Evolutionary conservation across 1,140 invertebrate genomes (phyloP).

Genomic region (Lepidotrigona ventralis): DNA sequence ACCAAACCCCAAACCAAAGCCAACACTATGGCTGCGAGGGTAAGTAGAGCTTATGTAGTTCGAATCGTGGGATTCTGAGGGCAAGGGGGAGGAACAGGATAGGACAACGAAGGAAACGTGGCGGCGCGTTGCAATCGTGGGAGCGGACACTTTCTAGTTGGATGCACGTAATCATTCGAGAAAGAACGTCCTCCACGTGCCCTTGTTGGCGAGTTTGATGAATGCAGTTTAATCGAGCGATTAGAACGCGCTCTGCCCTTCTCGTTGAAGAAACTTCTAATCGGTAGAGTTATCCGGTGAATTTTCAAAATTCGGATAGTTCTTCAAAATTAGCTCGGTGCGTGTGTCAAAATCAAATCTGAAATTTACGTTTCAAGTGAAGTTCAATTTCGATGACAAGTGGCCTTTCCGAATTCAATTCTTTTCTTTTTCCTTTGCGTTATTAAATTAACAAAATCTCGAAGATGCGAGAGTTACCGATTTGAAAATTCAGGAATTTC

Average conservation of each 20-base stretch:
- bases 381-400: too few relatives aligned
- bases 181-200: constrained; percentile 1
- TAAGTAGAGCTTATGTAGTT: constrained; percentile 76
- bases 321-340: too few relatives aligned
- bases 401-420: too few relatives aligned
- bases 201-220: constrained; percentile 4
- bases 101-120: constrained; percentile 21
- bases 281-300: too few relatives aligned
- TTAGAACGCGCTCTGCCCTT: background rate
- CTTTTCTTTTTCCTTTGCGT: too few relatives aligned
- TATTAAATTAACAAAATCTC: too few relatives aligned
- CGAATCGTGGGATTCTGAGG: constrained; percentile 52
- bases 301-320: too few relatives aligned
- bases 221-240: background rate
- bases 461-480: too few relatives aligned
- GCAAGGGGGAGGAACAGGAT: background rate
- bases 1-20: constrained; percentile 78
- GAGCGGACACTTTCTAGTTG: constrained; percentile 45
- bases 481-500: too few relatives aligned
- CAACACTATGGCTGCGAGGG: constrained; percentile 74
- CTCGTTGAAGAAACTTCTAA: too few relatives aligned
- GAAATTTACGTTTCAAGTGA: too few relatives aligned
- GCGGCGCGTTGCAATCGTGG: constrained; percentile 21
- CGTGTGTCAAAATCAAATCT: too few relatives aligned
- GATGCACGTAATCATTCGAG: constrained; percentile 33